Conservation (phyloP, 2,888 invertebrate species). For the Diarsia dahlii region DNA sequence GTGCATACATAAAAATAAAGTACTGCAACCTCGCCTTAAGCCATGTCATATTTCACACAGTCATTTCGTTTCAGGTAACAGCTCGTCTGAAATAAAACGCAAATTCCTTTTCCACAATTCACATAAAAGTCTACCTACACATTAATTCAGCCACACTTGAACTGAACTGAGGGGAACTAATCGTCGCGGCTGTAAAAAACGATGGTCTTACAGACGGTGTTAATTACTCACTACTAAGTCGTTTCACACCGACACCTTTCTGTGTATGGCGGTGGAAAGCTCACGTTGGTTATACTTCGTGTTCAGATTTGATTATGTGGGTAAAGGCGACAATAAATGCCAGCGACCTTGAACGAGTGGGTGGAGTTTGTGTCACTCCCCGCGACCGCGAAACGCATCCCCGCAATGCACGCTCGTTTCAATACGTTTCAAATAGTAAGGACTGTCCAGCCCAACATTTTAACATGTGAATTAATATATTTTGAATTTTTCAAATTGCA, state of each 20-base stretch:
- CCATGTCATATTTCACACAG: too few species aligned
- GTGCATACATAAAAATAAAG: too few species aligned
- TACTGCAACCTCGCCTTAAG: too few species aligned
- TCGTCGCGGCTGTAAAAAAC: conserved; percentile 40
- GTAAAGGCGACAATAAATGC: too few species aligned
- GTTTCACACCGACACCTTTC: conserved; percentile 38
- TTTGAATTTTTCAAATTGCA: too few species aligned
- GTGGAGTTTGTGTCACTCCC: too few species aligned
- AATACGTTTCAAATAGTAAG: too few species aligned
- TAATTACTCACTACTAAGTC: conserved; percentile 47
- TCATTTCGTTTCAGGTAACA: background rate
- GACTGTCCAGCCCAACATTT: too few species aligned
- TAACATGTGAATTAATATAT: too few species aligned
- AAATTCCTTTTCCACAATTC: background rate
- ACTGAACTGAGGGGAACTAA: conserved; percentile 41
- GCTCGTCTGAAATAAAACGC: background rate
- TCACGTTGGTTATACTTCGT: conserved; percentile 6
- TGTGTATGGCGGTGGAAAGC: background rate
- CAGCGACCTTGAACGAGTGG: too few species aligned
- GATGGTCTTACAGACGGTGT: conserved; percentile 36
- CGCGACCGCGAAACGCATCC: too few species aligned
- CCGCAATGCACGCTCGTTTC: too few species aligned
- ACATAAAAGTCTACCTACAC: background rate
- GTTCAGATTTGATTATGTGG: conserved; percentile 3
- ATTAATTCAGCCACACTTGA: conserved; percentile 27